Base-by-base conservation (phyloP, 1,140 invertebrate genomes). In the Polypedilum pembai region DNA sequence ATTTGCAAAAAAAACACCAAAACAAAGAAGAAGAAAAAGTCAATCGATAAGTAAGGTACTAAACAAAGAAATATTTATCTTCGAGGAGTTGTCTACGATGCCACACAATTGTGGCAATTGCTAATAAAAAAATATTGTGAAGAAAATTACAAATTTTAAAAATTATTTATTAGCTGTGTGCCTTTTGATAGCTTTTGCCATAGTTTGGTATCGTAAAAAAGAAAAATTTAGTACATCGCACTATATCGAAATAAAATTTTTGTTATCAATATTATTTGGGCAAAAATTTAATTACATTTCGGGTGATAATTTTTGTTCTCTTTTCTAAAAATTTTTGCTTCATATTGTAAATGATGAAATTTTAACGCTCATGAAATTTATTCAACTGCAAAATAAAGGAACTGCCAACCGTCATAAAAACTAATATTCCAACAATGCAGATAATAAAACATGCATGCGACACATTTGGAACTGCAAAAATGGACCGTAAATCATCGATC, bases 131-230 rank as follows among this genome's bases (percentile, higher is more conserved):
- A 69, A 69, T 20, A 18, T 18, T 69, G 65, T 69, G 65, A 69
- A 69, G 65, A 69, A 69, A 69, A 69, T 69, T 69, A 69, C 65
- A 69, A 69, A 69, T 69, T 69, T 69, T 69, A 69, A 69, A 69
- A 69, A 69, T 69, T 69, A 69, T 69, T 69, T 69, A 69, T 69
- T 69, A 69, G 65, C 65, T 69, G 65, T 69, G 65, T 69, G 65
- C 65, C 65, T 69, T 69, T 69, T 69, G 45, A 33, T 69, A 69
- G 65, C 17, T 8, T 20, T 69, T 69, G 65, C 65, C 65, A 56
- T 56, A 56, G n/a, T 56, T 56, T 56, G 45, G 45, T 56, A n/a
- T 56, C n/a, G 45, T 56, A 33, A 33, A 33, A 12, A 8, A 56
- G 15, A 56, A 56, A n/a, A n/a, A 45, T 45, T 56, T 12, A 56